Conservation (phyloP, 2,888 invertebrate genomes). For the Diaperis boleti region DNA sequence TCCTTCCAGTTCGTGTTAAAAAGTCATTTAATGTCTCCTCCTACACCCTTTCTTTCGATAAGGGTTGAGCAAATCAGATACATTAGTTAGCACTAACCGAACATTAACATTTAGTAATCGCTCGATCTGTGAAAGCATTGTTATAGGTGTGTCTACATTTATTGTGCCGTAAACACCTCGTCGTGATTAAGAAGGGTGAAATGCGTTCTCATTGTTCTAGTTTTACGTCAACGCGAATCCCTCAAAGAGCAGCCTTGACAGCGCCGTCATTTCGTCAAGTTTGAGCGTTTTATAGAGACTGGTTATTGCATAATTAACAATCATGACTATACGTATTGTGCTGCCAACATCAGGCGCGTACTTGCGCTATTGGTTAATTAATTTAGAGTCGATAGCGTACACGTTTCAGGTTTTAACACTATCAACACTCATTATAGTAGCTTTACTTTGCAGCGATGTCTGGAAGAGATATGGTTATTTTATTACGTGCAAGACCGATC, state of each 20-base stretch:
- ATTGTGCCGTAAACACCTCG: slow-evolving; percentile 35
- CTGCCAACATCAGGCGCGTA: slow-evolving; percentile 48
- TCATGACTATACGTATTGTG: slow-evolving; percentile 40
- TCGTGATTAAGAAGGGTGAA: slow-evolving; percentile 37
- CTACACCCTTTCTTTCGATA: slow-evolving; percentile 39
- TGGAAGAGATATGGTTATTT: slow-evolving; percentile 47
- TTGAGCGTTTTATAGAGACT: slow-evolving; percentile 18
- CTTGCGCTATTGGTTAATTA: slow-evolving; percentile 56
- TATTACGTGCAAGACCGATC: slow-evolving; percentile 44
- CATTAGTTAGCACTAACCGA: slow-evolving; percentile 44
- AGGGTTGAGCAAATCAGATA: slow-evolving; percentile 44
- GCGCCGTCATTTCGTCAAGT: slow-evolving; percentile 21
- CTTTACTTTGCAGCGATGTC: slow-evolving; percentile 50
- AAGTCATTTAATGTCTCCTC: slow-evolving; percentile 30
- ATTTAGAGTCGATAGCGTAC: slow-evolving; percentile 57
- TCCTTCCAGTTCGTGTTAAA: slow-evolving; percentile 41
- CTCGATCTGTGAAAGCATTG: slow-evolving; percentile 40
- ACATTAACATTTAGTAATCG: slow-evolving; percentile 43
- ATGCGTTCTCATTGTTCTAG: slow-evolving; percentile 28
- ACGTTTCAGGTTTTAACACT: slow-evolving; percentile 55
- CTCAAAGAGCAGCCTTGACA: slow-evolving; percentile 8
- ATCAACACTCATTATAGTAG: slow-evolving; percentile 55
- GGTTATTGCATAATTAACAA: slow-evolving; percentile 36
- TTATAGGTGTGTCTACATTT: slow-evolving; percentile 45
- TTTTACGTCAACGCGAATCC: slow-evolving; percentile 30